Evolutionary conservation across 2,888 invertebrate genomes (phyloP).

Genomic region (Heliconius charithonia): DNA sequence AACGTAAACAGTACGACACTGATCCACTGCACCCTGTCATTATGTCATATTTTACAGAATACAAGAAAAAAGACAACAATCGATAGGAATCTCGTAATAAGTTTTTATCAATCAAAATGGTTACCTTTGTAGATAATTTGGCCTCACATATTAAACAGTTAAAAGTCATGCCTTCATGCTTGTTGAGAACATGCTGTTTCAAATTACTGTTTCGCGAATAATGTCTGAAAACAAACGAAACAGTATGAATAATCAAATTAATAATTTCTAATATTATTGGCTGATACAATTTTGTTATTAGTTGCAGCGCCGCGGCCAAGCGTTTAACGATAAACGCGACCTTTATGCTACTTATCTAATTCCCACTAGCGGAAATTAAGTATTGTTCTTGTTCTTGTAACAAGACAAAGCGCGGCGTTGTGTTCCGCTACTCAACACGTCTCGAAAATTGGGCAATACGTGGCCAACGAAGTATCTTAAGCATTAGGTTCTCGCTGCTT

Average conservation of each 20-base stretch:
- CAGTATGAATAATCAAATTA: neutral
- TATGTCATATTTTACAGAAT: neutral
- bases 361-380: neutral
- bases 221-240: conserved; percentile 59
- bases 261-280: neutral
- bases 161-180: conserved; percentile 78
- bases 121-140: conserved; percentile 69
- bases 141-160: conserved; percentile 71
- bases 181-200: conserved; percentile 77
- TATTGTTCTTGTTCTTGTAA: no score
- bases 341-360: neutral
- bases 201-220: conserved; percentile 84
- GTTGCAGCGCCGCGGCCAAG: neutral
- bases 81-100: neutral
- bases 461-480: neutral
- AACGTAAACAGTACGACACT: neutral
- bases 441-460: neutral
- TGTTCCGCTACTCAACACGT: neutral
- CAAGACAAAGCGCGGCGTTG: neutral
- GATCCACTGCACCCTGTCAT: neutral
- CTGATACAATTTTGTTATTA: neutral
- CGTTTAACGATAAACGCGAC: no score
- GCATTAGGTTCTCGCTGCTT: neutral
- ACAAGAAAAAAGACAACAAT: neutral
- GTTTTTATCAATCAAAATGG: neutral